These are phyloP conservation scores for Cephalopterus ornatus DNA, from an alignment of 2,113 vertebrate species.

Conservation along the genomic window DNA sequence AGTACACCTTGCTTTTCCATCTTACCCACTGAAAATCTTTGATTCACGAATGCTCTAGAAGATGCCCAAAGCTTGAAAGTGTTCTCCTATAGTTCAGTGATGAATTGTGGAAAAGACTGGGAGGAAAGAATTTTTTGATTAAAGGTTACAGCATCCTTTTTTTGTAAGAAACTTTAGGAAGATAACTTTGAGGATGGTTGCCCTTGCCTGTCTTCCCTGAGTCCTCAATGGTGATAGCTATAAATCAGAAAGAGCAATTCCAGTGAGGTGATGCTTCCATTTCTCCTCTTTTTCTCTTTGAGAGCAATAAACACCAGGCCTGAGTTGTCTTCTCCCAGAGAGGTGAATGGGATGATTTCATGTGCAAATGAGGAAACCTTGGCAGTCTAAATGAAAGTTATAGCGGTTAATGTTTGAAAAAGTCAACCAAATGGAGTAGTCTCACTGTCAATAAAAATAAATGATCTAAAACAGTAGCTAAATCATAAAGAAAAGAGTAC, in stretches of 20 bases:
- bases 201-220: background rate
- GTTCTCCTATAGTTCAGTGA: background rate
- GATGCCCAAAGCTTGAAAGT: background rate
- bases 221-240: background rate
- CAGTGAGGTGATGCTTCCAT: background rate
- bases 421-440: background rate
- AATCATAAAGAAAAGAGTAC: background rate
- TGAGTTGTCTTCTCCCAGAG: background rate
- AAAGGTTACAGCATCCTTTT: background rate
- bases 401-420: conserved; percentile 14
- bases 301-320: background rate
- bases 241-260: background rate
- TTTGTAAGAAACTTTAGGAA: background rate
- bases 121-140: background rate
- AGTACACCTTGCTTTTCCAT: background rate
- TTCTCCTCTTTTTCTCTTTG: background rate
- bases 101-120: background rate
- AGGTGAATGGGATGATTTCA: background rate
- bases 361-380: background rate
- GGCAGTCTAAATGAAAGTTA: background rate
- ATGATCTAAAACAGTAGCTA: background rate
- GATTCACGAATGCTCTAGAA: background rate
- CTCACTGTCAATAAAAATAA: conserved; percentile 36
- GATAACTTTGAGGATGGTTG: background rate
- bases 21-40: background rate